phyloP scores from a whole-genome alignment of 2,113 vertebrate genomes.

The Lophotis ruficrista region DNA sequence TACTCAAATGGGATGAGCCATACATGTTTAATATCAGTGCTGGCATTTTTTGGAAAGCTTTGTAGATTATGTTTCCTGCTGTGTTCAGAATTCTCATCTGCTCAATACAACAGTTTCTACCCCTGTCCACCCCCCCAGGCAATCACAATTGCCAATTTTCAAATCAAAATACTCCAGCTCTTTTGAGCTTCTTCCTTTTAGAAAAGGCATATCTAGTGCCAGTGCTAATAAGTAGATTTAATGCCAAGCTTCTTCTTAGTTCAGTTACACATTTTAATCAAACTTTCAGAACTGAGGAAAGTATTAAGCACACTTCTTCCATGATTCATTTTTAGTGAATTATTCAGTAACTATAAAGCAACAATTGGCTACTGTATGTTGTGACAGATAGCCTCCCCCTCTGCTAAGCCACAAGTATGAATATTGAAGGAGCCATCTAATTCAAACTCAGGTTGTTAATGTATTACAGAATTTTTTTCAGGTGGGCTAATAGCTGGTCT shows the following conservation, averaged over 20 bases:
- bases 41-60: conserved; percentile 23
- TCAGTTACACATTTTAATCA: conserved; percentile 8
- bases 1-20: conserved; percentile 24
- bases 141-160: not conserved
- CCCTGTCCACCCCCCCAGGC: not conserved
- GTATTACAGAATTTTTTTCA: not conserved
- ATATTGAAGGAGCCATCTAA: not conserved
- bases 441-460: not conserved
- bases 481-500: not conserved
- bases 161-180: not conserved
- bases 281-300: not conserved
- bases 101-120: conserved; percentile 8
- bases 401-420: not conserved
- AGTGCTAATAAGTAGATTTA: not conserved
- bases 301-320: not conserved
- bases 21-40: conserved; percentile 23
- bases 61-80: conserved; percentile 21
- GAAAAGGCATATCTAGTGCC: not conserved
- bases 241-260: conserved; percentile 4
- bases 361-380: not conserved
- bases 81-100: not conserved
- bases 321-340: not conserved
- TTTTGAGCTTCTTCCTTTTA: not conserved
- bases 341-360: not conserved
- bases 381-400: not conserved